Base-by-base conservation (phyloP, 2,888 invertebrate genomes). In the Pammene fasciana region DNA sequence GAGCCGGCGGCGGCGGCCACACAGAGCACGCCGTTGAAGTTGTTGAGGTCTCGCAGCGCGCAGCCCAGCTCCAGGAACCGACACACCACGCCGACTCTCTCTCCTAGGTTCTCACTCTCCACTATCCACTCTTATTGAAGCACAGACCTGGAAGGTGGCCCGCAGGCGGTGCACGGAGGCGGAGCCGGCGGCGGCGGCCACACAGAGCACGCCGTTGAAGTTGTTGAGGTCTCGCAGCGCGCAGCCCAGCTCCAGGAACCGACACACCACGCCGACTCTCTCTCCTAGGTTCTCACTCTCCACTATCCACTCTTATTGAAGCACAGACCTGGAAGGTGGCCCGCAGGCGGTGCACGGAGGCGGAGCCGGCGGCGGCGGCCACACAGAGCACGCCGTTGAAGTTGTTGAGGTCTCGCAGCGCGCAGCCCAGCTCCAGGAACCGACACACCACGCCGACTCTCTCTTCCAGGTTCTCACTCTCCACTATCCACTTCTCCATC, bases 331-430 rank as follows among this genome's bases (percentile, higher is more conserved):
- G 95, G 84, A 96, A 96, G 59, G 98, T 98, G 81, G 95, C 95
- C 79, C 96, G 95, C 64, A 99, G 94, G 38, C 99, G 93, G 88
- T 96, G 96, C 59, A 99, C 98, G 65, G 98, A 96, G 13, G 99
- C 98, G 46, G 97, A 97, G 66, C 96, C 96, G 92, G 98, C 96
- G 43, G 99, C 99, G 70, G 98, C 97, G 60, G 97, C 96, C 70
- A 99, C 97, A 45, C 98, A 98, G 68, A 99, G 93, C 66, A 99
- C 97, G 0, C 99, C 99, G 90, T 98, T 99, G 90, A 99, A 99
- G 93, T 99, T 99, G 92, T 99, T 99, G 72, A 99, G 94, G 85
- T 99, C 99, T 74, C 97, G 95, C 83, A 99, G 95, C 68, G 98
- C 98, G 82, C 96, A 94, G 5, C 99, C 98, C 74, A 99, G 95